phyloP scores from a whole-genome alignment of 2,888 invertebrate species.

The Agrotis segetum region DNA sequence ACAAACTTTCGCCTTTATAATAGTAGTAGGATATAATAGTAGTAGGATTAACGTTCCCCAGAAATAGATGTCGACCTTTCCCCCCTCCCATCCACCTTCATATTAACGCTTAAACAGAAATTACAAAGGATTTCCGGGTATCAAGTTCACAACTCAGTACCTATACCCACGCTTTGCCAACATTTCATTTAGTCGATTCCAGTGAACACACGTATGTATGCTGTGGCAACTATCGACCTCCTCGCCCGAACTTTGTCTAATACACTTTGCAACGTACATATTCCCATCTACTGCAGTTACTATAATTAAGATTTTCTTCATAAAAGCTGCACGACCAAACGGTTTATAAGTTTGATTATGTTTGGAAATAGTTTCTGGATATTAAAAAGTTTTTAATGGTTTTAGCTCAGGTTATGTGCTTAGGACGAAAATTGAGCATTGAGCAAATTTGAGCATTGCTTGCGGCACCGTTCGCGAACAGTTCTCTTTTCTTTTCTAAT shows the following conservation, averaged over 20 bases:
- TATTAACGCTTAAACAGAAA: conserved; percentile 12
- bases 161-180: conserved; percentile 41
- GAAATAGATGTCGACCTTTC: conserved; percentile 26
- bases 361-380: conserved; percentile 6
- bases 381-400: neutral
- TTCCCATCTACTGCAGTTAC: conserved; percentile 72
- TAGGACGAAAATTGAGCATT: neutral
- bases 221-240: conserved; percentile 71
- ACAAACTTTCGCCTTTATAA: too few species aligned
- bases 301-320: conserved; percentile 76
- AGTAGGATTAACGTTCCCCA: neutral
- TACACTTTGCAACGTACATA: conserved; percentile 80
- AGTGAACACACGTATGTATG: conserved; percentile 65
- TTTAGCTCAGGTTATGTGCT: neutral
- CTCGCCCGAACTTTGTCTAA: conserved; percentile 80
- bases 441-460: too few species aligned
- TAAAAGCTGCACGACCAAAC: conserved; percentile 26
- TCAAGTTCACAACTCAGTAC: conserved; percentile 37
- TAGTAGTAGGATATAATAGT: too few species aligned
- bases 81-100: neutral
- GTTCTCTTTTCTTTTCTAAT: too few species aligned
- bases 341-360: conserved; percentile 41
- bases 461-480: too few species aligned
- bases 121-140: conserved; percentile 27
- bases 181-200: conserved; percentile 67